These are phyloP conservation scores for Therioaphis trifolii DNA, from an alignment of 2,888 invertebrate species.

Conservation along the genomic window DNA sequence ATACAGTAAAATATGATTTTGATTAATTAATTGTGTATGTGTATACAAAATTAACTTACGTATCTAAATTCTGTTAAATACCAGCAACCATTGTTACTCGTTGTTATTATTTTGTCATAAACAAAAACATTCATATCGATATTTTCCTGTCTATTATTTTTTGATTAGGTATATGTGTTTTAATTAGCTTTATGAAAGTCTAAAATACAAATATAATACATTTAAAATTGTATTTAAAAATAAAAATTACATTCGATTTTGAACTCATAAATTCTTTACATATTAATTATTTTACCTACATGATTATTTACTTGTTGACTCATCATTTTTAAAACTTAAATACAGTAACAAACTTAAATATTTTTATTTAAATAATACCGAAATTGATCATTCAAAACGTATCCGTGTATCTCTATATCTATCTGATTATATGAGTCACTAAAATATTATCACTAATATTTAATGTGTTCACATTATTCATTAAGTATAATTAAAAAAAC, in stretches of 20 bases:
- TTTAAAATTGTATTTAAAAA: background rate
- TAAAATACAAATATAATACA: conserved; percentile 18
- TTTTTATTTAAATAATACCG: background rate
- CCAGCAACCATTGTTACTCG: background rate
- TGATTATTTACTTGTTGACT: too few relatives aligned
- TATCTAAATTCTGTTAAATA: too few relatives aligned
- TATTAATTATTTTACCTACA: too few relatives aligned
- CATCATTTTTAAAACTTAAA: too few relatives aligned
- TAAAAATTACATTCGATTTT: conserved; percentile 4
- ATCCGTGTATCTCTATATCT: background rate
- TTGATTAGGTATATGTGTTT: background rate
- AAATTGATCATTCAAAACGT: background rate
- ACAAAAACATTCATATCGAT: background rate
- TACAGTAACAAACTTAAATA: too few relatives aligned
- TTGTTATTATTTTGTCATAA: background rate
- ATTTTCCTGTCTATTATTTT: background rate
- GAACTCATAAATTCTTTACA: background rate
- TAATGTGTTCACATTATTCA: background rate
- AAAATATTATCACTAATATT: background rate
- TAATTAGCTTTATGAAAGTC: background rate
- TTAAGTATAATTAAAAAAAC: conserved; percentile 36
- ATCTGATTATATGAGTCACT: too few relatives aligned
- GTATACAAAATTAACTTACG: background rate
- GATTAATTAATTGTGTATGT: background rate
- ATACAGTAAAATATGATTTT: background rate